phyloP scores from a whole-genome alignment of 2,888 invertebrate species.

The Andricus quercusramuli region DNA sequence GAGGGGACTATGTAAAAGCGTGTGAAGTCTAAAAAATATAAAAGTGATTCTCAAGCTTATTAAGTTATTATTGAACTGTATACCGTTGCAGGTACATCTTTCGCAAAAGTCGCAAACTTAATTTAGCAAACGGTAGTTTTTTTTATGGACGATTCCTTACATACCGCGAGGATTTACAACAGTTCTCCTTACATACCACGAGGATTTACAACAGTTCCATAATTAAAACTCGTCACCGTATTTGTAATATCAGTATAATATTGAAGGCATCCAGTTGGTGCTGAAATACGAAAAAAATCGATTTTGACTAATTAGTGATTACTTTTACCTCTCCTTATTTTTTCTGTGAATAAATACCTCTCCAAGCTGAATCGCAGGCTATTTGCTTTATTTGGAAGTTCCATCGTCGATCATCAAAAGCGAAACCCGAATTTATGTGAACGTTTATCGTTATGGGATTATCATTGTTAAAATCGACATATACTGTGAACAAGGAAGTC shows the following conservation, averaged over 20 bases:
- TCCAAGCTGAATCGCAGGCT: slow-evolving; percentile 85
- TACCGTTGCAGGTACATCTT: no score
- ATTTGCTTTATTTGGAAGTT: slow-evolving; percentile 87
- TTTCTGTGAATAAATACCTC: slow-evolving; percentile 79
- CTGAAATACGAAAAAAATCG: slow-evolving; percentile 76
- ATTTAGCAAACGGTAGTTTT: no score
- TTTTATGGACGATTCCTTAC: not conserved
- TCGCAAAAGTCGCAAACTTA: no score
- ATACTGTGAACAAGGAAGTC: slow-evolving; percentile 78
- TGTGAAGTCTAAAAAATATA: no score
- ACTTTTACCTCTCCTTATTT: not conserved
- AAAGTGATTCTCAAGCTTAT: no score
- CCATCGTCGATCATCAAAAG: slow-evolving; percentile 85
- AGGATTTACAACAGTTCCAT: slow-evolving; percentile 83
- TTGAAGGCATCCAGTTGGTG: slow-evolving; percentile 89
- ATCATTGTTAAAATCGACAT: slow-evolving; percentile 86
- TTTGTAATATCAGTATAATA: slow-evolving; percentile 84
- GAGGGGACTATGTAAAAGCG: no score
- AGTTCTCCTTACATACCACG: slow-evolving; percentile 76
- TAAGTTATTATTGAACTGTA: no score
- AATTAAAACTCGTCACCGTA: slow-evolving; percentile 88
- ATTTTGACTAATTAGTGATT: not conserved
- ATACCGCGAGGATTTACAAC: slow-evolving; percentile 81
- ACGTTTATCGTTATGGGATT: slow-evolving; percentile 85
- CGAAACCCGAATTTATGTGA: slow-evolving; percentile 82